Conservation (phyloP, 1,140 invertebrate species). For the Achatina immaculata region DNA sequence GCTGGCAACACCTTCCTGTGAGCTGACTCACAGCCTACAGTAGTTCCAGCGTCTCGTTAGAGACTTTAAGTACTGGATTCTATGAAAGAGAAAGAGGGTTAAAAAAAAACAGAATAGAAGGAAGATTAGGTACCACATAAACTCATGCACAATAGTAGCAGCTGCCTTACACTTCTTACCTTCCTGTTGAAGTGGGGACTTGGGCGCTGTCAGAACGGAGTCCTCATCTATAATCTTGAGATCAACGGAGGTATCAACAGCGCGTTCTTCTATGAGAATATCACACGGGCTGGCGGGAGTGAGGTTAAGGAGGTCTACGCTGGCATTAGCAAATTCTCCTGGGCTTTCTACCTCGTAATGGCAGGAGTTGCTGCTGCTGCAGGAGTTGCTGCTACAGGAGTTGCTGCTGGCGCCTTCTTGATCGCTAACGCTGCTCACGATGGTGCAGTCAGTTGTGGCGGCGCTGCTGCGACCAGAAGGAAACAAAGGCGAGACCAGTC, state of each 20-base stretch:
- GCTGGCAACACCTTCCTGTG: no score
- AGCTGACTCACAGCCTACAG: no score
- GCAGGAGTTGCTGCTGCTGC: neutral
- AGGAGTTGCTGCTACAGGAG: neutral
- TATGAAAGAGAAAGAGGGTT: no score
- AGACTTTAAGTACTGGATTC: no score
- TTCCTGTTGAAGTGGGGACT: neutral
- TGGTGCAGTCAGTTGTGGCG: neutral
- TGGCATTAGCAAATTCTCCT: neutral
- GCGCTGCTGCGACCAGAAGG: neutral
- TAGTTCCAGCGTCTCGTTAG: no score
- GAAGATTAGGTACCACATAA: no score
- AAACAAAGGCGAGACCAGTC: neutral
- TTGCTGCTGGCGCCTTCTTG: neutral
- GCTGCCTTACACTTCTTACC: no score
- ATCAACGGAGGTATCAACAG: neutral
- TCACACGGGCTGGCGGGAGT: slow-evolving; percentile 3
- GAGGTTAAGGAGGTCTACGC: neutral
- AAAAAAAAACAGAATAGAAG: no score
- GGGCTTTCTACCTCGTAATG: neutral
- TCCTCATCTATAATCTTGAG: neutral
- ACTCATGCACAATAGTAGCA: no score
- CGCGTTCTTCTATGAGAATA: neutral
- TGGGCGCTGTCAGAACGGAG: neutral
- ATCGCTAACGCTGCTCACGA: neutral